phyloP scores from a whole-genome alignment of 1,140 invertebrate species.

The Tetragnatha versicolor region DNA sequence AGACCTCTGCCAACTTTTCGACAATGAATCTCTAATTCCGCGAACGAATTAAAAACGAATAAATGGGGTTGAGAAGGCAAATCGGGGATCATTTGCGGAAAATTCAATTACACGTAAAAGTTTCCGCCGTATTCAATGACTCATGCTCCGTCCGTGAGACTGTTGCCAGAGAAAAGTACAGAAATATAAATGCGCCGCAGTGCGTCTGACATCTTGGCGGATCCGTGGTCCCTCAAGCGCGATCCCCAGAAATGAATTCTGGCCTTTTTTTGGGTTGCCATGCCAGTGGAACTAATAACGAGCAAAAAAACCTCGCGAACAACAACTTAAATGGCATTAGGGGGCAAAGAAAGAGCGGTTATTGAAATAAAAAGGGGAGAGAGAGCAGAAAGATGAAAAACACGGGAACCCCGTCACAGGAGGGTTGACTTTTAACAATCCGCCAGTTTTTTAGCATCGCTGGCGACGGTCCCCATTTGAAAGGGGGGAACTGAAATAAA shows the following conservation, averaged over 20 bases:
- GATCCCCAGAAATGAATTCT: too few species aligned
- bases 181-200: not conserved
- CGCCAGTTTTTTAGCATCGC: not conserved
- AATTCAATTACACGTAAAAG: slow-evolving; percentile 37
- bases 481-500: too few species aligned
- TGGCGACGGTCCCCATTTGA: not conserved
- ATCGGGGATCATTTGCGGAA: slow-evolving; percentile 6
- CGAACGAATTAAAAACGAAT: too few species aligned
- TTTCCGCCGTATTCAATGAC: slow-evolving; percentile 32
- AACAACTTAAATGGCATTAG: too few species aligned
- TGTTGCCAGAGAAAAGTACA: not conserved
- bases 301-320: too few species aligned
- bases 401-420: not conserved
- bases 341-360: not conserved
- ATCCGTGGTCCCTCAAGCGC: too few species aligned
- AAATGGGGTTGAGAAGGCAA: not conserved
- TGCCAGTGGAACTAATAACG: too few species aligned
- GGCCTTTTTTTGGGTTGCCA: too few species aligned
- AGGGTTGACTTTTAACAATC: slow-evolving; percentile 1
- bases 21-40: too few species aligned
- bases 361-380: not conserved
- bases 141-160: not conserved
- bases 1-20: too few species aligned
- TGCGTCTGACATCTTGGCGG: not conserved
- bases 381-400: not conserved